phyloP scores from a whole-genome alignment of 2,797 vertebrate species.

The Pteronotus mesoamericanus region DNA sequence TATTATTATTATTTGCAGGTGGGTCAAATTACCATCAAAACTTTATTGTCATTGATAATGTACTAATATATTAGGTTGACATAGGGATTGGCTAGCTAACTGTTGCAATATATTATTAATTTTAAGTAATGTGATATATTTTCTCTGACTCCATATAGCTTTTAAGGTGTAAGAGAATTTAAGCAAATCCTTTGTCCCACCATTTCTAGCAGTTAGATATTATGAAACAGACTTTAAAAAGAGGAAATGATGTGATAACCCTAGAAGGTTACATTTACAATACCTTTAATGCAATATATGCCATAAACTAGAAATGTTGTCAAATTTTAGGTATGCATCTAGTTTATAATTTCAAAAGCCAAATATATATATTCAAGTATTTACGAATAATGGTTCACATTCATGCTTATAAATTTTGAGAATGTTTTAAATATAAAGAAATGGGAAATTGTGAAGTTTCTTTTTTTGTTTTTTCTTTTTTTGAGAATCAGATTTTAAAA shows the following conservation, averaged over 20 bases:
- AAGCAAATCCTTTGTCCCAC: conserved; percentile 54
- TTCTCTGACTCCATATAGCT: conserved; percentile 44
- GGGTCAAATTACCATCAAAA: conserved; percentile 80
- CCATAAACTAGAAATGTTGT: neutral
- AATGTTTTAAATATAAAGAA: neutral
- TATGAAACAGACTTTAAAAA: conserved; percentile 33
- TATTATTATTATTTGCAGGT: conserved; percentile 69
- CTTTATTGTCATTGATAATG: conserved; percentile 76
- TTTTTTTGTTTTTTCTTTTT: neutral
- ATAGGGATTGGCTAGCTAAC: conserved; percentile 70
- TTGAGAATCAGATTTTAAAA: neutral
- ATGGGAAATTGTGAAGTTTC: neutral
- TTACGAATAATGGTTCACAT: neutral
- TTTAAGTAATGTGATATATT: conserved; percentile 66
- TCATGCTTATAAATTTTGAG: neutral
- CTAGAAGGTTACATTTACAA: neutral
- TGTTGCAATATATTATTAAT: conserved; percentile 75
- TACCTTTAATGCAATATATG: neutral
- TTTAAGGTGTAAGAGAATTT: conserved; percentile 72
- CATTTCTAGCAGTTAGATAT: conserved; percentile 44
- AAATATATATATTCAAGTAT: neutral
- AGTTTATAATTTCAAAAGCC: neutral
- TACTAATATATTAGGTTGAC: conserved; percentile 74
- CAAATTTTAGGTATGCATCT: neutral
- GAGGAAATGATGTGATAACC: conserved; percentile 24